These are phyloP conservation scores for Pachycephus smyrnensis DNA, from an alignment of 2,888 invertebrate species.

Conservation along the genomic window DNA sequence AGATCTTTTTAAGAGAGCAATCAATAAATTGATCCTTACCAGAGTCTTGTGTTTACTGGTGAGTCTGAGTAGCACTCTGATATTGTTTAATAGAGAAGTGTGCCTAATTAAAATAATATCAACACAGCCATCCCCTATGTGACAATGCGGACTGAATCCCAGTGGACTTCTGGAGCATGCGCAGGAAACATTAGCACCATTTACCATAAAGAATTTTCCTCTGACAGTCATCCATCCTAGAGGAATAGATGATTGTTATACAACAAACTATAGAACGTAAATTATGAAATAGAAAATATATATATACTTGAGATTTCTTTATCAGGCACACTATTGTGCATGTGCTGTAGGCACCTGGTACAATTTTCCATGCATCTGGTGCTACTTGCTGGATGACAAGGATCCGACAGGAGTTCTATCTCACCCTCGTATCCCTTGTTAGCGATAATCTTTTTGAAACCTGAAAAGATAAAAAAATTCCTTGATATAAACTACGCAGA, in stretches of 20 bases:
- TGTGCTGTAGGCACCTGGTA: constrained; percentile 59
- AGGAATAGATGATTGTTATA: constrained; percentile 22
- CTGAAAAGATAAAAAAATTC: constrained; percentile 50
- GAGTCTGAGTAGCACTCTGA: constrained; percentile 76
- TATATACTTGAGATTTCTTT: constrained; percentile 58
- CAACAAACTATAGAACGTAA: not conserved
- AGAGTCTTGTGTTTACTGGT: constrained; percentile 74
- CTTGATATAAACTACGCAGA: not conserved
- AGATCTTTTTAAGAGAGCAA: not conserved
- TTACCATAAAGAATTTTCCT: constrained; percentile 83
- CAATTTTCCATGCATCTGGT: constrained; percentile 70
- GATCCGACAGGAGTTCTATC: constrained; percentile 70
- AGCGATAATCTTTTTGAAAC: constrained; percentile 74
- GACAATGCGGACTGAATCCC: constrained; percentile 83
- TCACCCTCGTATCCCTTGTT: constrained; percentile 77
- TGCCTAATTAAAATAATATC: constrained; percentile 82
- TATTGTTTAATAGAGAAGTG: constrained; percentile 78
- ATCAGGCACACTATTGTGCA: constrained; percentile 48
- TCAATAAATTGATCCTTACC: constrained; percentile 66
- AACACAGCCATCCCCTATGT: constrained; percentile 83
- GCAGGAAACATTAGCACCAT: constrained; percentile 82
- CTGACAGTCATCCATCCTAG: constrained; percentile 73
- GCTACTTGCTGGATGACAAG: constrained; percentile 64
- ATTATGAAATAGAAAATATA: not conserved
- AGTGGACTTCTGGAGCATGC: constrained; percentile 80